A percentile compares a stretch with the other conserved stretches of the same genome.
Conservation (phyloP, 2,113 vertebrate species). For the Pavo muticus region DNA sequence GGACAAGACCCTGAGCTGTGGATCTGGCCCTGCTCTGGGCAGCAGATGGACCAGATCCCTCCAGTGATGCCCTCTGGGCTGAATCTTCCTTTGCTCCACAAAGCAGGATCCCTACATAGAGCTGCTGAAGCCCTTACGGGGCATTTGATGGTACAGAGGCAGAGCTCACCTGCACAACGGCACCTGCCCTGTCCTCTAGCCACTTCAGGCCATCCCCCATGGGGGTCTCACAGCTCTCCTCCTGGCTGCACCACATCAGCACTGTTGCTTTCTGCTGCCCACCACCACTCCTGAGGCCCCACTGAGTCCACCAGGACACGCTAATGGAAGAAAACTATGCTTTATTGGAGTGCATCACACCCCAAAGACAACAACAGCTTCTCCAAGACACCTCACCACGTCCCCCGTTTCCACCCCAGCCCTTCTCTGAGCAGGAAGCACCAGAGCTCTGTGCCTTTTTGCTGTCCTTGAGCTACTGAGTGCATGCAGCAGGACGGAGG, state of each 20-base stretch:
- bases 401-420: not conserved
- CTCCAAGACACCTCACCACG: not conserved
- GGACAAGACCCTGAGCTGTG: not conserved
- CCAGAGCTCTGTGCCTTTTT: not conserved
- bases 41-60: not conserved
- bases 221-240: fast-evolving
- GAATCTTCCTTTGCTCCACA: fast-evolving
- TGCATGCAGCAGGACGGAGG: not conserved
- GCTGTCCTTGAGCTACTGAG: not conserved
- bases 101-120: not conserved
- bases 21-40: not conserved
- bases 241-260: fast-evolving
- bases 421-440: not conserved
- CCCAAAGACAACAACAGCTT: not conserved
- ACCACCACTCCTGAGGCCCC: not conserved
- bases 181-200: not conserved
- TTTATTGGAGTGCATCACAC: not conserved
- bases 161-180: not conserved
- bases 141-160: not conserved
- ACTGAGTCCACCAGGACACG: not conserved
- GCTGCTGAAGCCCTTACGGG: not conserved
- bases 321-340: not conserved
- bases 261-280: not conserved
- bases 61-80: not conserved
- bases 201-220: not conserved